Percentiles rank a stretch among this genome's conserved stretches.
These are phyloP conservation scores for Callopanchax toddi DNA, from an alignment of 2,113 vertebrate genomes.

Conservation along the genomic window DNA sequence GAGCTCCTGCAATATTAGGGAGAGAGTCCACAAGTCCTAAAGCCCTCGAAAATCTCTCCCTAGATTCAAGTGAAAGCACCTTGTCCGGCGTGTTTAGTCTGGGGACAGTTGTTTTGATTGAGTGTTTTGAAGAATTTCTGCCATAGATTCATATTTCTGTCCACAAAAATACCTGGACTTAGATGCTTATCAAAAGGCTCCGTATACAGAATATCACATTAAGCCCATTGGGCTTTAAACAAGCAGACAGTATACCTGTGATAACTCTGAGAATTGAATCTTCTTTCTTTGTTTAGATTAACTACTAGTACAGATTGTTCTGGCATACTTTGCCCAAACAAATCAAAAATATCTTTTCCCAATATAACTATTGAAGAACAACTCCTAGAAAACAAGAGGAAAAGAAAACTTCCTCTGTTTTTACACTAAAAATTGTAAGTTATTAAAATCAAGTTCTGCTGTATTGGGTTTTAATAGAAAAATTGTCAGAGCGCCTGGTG, in stretches of 20 bases:
- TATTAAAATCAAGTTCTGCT: constrained; percentile 18
- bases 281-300: constrained; percentile 22
- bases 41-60: constrained; percentile 72
- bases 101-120: constrained; percentile 54
- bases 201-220: constrained; percentile 17
- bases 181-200: constrained; percentile 15
- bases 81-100: constrained; percentile 55
- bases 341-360: constrained; percentile 29
- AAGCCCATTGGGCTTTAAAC: neutral
- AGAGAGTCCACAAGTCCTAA: constrained; percentile 66
- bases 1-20: constrained; percentile 68
- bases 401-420: neutral
- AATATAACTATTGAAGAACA: neutral
- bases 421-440: constrained; percentile 15
- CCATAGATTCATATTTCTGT: constrained; percentile 47
- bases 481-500: constrained; percentile 26
- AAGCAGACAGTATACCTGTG: constrained; percentile 4
- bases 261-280: neutral
- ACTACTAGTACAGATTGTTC: constrained; percentile 21
- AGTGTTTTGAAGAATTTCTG: constrained; percentile 49
- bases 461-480: constrained; percentile 11
- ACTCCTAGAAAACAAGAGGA: neutral
- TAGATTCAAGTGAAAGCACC: constrained; percentile 62
- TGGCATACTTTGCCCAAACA: constrained; percentile 13
- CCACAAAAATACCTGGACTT: constrained; percentile 24